Conservation (phyloP, 2,888 invertebrate genomes). For the Lymantria monacha region DNA sequence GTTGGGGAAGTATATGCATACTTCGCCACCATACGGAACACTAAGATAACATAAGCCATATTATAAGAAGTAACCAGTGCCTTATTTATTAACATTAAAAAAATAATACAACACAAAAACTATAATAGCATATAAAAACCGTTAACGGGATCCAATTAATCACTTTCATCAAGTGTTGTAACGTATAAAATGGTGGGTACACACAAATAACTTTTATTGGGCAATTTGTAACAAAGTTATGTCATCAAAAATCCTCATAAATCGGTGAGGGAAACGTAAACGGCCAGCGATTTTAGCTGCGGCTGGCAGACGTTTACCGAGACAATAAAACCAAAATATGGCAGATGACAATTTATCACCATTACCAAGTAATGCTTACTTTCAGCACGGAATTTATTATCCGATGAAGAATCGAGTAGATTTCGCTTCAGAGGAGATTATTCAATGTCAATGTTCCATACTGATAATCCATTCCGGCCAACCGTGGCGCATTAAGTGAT, state of each 20-base stretch:
- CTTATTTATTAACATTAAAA: too few species aligned
- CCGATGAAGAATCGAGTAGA: slow-evolving; percentile 48
- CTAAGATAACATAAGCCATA: too few species aligned
- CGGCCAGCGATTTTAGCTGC: slow-evolving; percentile 53
- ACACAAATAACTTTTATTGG: slow-evolving; percentile 74
- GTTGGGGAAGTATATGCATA: too few species aligned
- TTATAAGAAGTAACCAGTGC: too few species aligned
- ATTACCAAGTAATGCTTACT: slow-evolving; percentile 53
- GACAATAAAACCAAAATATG: slow-evolving; percentile 67
- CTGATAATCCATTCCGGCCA: slow-evolving; percentile 40
- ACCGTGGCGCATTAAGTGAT: slow-evolving; percentile 37
- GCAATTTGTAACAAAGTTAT: slow-evolving; percentile 69
- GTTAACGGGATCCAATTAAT: too few species aligned
- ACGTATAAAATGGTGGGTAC: slow-evolving; percentile 10
- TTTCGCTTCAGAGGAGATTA: slow-evolving; percentile 55
- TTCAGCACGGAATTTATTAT: slow-evolving; percentile 55
- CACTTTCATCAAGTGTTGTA: neutral
- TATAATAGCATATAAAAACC: too few species aligned
- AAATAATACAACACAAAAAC: too few species aligned
- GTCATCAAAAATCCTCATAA: slow-evolving; percentile 69
- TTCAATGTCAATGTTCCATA: slow-evolving; percentile 55
- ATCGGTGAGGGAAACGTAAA: slow-evolving; percentile 64
- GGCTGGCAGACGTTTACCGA: slow-evolving; percentile 49
- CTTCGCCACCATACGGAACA: too few species aligned
- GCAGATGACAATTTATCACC: slow-evolving; percentile 56